Base-by-base conservation (phyloP, 2,888 invertebrate genomes). In the Nymphalis polychloros region DNA sequence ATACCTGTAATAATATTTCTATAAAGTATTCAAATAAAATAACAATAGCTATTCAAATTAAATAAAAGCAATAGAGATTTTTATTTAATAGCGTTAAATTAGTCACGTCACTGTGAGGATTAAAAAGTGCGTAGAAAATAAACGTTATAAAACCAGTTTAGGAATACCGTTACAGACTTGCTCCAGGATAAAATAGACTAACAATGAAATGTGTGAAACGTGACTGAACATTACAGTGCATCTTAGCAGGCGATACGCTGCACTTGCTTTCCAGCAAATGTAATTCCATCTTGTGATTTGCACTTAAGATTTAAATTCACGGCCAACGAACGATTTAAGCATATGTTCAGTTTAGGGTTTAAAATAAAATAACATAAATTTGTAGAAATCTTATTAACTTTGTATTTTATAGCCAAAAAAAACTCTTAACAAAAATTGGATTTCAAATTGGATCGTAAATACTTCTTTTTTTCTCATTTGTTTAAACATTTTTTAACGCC, bases 391-490 rank as follows among this genome's bases (percentile, higher is more conserved):
- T 67, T 64, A 67, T 72, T 64, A 69, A 64, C 70, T 62, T 71
- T 68, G 71, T 71, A 72, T 72, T 70, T 68, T 67, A 65, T 68
- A 67, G 61, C 67, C 70, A 67, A 74, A 72, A 72, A 69, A 19
- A 41, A 73, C 70, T 68, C 70, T 74, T 68, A 73, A 70, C 68
- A 52, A 70, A 78, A 72, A 71, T 74, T 73, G 70, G 72, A 76
- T 73, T 77, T 74, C 72, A 72, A 78, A 80, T 79, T 81, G 78
- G 77, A 73, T 77, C 77, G 78, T 81, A 77, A 81, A 81, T 72
- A 72, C 73, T 64, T 73, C 74, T 71, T 52, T 52, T 27, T 79
- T 79, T 78, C 71, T 73, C 74, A 72, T 70, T 76, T 75, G 62
- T 68, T 77, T 70, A 78, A 76, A 75, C 76, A 78, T 82, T 84